Evolutionary conservation across 2,113 vertebrate species (phyloP), one percentile per base, ranked within the genome.

Genomic region (Platycercus adscitus): DNA sequence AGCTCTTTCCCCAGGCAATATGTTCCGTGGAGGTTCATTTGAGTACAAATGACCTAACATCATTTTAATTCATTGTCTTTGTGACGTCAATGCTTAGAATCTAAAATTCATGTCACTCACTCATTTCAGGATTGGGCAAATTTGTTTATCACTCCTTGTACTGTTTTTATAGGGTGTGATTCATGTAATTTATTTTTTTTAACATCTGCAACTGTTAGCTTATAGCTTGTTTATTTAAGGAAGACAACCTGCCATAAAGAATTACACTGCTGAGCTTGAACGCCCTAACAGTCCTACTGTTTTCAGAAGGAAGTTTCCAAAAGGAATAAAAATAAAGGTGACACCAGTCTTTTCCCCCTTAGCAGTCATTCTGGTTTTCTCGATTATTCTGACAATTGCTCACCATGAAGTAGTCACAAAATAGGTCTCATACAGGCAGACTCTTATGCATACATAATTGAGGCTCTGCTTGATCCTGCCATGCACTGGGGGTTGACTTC

Each of bases 391-490:
- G 60, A 79, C 31, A 71, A 63, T 91, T 60, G 88, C 81, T 92
- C 77, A 72, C 41, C 70, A 78, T 19, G 52, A 91, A 91, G 43
- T 4, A 86, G 65, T 93, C 86, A 89, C 52, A 91, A 92, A 96
- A 85, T 70, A 65, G 15, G 58, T 87, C 85, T 88, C 70, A 71
- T 33, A 78, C 17, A 75, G 76, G 69, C 83, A 95, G 91, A 81
- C 35, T 84, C 85, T 37, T 91, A 80, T 73, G 83, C 76, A 90
- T 86, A 94, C 25, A 76, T 81, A 96, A 86, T 50, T 86, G 88
- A 94, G 91, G 72, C 35, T 92, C 82, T 94, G 58, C 88, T 91
- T 81, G 90, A 93, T 91, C 85, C 71, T 73, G n/a, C 63, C 60
- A 33, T 90, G 63, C 82, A 88, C 79, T 49, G 66, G 84, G 66